Percentiles rank a stretch among this genome's conserved stretches.
These are phyloP conservation scores for Syrphus vitripennis DNA, from an alignment of 2,888 invertebrate genomes.

Conservation along the genomic window DNA sequence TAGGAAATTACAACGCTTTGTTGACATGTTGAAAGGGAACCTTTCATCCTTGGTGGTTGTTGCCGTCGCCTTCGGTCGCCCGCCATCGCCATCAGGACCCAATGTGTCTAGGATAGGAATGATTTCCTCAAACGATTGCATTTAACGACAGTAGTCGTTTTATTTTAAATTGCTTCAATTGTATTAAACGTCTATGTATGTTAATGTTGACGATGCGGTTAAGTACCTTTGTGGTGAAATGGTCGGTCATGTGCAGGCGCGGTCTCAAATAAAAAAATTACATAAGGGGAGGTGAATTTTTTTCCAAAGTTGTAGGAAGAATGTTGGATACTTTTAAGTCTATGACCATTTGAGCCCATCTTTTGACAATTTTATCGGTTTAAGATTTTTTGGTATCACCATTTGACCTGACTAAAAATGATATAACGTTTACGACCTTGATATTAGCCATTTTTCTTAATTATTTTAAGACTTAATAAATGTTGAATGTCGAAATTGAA, in stretches of 20 bases:
- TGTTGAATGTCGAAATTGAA: no score
- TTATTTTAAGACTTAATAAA: no score
- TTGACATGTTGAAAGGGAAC: not conserved
- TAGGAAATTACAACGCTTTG: conserved; percentile 37
- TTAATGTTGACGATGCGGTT: conserved; percentile 15
- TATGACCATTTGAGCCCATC: no score
- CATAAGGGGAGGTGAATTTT: not conserved
- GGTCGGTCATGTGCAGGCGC: not conserved
- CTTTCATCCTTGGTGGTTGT: not conserved
- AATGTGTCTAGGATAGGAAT: conserved; percentile 30
- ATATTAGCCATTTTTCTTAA: no score
- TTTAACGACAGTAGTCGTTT: conserved; percentile 54
- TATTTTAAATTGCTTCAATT: conserved; percentile 60
- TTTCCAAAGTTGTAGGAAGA: no score
- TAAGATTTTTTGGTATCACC: no score
- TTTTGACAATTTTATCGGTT: no score
- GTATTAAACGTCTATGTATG: conserved; percentile 27
- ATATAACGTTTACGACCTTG: no score
- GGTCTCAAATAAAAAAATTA: not conserved
- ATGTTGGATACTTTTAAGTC: no score
- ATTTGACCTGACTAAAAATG: no score
- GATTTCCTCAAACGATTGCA: conserved; percentile 65
- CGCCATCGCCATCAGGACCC: conserved; percentile 2
- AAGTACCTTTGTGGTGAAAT: conserved; percentile 36
- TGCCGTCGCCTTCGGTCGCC: not conserved